Percentiles rank a stretch among this genome's conserved stretches.
These are phyloP conservation scores for Diachasma alloeum DNA, from an alignment of 1,140 invertebrate genomes.

Conservation along the genomic window DNA sequence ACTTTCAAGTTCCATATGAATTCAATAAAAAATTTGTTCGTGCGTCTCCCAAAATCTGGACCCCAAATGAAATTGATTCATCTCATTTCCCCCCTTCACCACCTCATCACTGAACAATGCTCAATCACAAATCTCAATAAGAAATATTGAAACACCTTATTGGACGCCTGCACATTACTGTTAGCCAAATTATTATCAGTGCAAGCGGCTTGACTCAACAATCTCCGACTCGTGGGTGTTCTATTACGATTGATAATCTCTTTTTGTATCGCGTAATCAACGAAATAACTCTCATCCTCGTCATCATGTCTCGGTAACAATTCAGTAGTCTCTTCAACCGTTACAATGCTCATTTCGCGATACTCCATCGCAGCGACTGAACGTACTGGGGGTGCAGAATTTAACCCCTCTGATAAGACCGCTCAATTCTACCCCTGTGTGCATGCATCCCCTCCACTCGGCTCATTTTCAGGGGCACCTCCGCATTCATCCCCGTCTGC, in stretches of 20 bases:
- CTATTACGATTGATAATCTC: slow-evolving; percentile 58
- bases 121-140: neutral
- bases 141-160: neutral
- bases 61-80: neutral
- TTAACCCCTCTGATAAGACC: neutral
- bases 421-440: neutral
- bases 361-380: slow-evolving; percentile 52
- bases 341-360: slow-evolving; percentile 49
- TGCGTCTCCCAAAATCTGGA: neutral
- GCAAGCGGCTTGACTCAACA: slow-evolving; percentile 49
- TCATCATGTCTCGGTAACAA: slow-evolving; percentile 45
- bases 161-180: slow-evolving; percentile 37
- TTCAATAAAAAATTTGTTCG: too few species aligned
- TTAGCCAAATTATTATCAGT: slow-evolving; percentile 45
- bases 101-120: neutral
- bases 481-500: too few species aligned
- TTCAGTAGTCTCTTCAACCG: slow-evolving; percentile 52
- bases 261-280: slow-evolving; percentile 55
- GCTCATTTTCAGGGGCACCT: neutral
- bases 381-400: neutral
- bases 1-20: too few species aligned
- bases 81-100: neutral
- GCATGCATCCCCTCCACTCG: neutral
- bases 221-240: slow-evolving; percentile 48
- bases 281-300: slow-evolving; percentile 55